These are phyloP conservation scores for Bombus haemorrhoidalis DNA, from an alignment of 1,140 invertebrate genomes.

Conservation along the genomic window DNA sequence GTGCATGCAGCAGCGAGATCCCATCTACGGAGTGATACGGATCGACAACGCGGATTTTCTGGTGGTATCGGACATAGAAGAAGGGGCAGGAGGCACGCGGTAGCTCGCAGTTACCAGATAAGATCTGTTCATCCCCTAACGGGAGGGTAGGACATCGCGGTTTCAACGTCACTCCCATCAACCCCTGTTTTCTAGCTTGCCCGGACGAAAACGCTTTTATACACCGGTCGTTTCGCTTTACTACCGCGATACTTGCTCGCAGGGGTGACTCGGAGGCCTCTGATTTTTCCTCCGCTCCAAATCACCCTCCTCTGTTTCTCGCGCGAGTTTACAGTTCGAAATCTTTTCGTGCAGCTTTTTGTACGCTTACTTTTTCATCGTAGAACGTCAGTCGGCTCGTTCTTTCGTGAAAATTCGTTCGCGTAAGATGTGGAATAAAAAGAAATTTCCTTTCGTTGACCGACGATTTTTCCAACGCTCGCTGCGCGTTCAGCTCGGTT, in stretches of 20 bases:
- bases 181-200: slow-evolving; percentile 29
- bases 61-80: slow-evolving; percentile 31
- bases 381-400: no score
- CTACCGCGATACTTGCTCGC: slow-evolving; percentile 47
- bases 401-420: no score
- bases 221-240: slow-evolving; percentile 68
- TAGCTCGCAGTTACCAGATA: slow-evolving; percentile 65
- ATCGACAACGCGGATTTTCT: slow-evolving; percentile 63
- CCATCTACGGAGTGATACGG: slow-evolving; percentile 52
- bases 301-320: neutral
- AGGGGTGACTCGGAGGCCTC: neutral
- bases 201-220: slow-evolving; percentile 62
- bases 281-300: neutral
- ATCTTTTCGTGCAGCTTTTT: no score
- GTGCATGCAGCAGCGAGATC: slow-evolving; percentile 42
- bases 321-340: no score
- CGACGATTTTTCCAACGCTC: no score
- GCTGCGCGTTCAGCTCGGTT: no score
- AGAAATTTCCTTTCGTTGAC: no score
- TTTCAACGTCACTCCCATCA: slow-evolving; percentile 71
- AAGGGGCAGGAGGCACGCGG: slow-evolving; percentile 29
- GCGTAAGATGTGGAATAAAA: no score
- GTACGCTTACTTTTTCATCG: no score
- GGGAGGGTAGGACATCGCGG: slow-evolving; percentile 57
- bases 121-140: slow-evolving; percentile 67